These are phyloP conservation scores for Neosalanx taihuensis DNA, from an alignment of 2,797 vertebrate species.

Conservation along the genomic window DNA sequence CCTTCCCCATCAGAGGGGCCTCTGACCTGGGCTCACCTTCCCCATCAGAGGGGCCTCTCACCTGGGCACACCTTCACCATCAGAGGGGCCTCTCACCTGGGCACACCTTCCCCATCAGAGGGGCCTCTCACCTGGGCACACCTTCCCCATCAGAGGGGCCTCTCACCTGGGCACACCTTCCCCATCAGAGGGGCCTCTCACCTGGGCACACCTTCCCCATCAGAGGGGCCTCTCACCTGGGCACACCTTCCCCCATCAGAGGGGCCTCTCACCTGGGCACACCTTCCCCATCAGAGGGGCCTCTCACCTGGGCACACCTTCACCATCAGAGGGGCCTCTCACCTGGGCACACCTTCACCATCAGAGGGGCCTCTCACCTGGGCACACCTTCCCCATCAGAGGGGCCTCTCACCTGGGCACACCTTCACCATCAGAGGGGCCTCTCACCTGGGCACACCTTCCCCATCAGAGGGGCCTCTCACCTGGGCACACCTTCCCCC, in stretches of 20 bases:
- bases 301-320: conserved; percentile 57
- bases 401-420: conserved; percentile 56
- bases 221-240: conserved; percentile 54
- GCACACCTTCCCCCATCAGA: conserved; percentile 51
- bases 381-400: conserved; percentile 53
- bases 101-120: conserved; percentile 53
- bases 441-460: conserved; percentile 57
- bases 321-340: conserved; percentile 54
- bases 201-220: conserved; percentile 55
- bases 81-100: conserved; percentile 54
- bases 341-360: conserved; percentile 54
- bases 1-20: conserved; percentile 54
- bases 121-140: conserved; percentile 55
- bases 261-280: conserved; percentile 56
- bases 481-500: conserved; percentile 53
- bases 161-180: conserved; percentile 56
- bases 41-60: conserved; percentile 53
- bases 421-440: conserved; percentile 53
- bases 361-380: conserved; percentile 53
- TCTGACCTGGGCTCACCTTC: no score
- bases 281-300: conserved; percentile 53
- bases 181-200: conserved; percentile 53
- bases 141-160: conserved; percentile 54
- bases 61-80: conserved; percentile 55
- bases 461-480: conserved; percentile 54